Base-by-base conservation (phyloP, 2,888 invertebrate genomes). In the Nesidiocoris tenuis region DNA sequence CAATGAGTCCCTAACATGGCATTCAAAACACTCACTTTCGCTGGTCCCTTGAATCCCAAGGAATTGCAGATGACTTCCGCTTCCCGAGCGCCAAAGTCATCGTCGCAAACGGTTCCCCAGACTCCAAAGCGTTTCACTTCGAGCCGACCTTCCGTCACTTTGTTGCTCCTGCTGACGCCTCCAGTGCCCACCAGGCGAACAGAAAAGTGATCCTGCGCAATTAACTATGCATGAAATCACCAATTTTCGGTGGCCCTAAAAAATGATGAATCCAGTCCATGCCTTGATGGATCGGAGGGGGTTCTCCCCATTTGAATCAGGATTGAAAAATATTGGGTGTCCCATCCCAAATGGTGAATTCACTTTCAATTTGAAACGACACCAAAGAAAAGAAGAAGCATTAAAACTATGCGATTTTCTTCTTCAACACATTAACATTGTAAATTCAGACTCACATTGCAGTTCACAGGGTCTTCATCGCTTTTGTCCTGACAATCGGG, bases 61-160 rank as follows among this genome's bases (percentile, higher is more conserved):
- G 77, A 75, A 17, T 85, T 85, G 80, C 90, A 90, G 19, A 88
- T 85, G 0, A 90, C 89, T 80, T 86, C 86, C 0, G 91, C 92
- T 22, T 90, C 88, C 61, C 85, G 85, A 18, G 86, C 84, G 65
- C 88, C 87, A 81, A 92, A 92, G 80, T 90, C 89, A 81, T 93
- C 92, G 81, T 92, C 91, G 82, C 93, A 94, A 16, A 94, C 86
- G 0, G 91, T 90, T 12, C 93, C 93, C 90, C 91, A 91, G 18
- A 89, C 85, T 1, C 89, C 90, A 78, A 87, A 87, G 79, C 89
- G 87, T 77, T 87, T 86, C 0, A 93, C 86, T 83, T 92, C 92
- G 0, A 93, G 85, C 61, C 92, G 85, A 0, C 93, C 93, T 81
- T 90, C 88, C 1, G 85, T 84, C 1, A 90, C 91, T 71, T 87